Percentiles rank a stretch among this genome's conserved stretches.
Evolutionary conservation across 2,113 vertebrate genomes (phyloP).

Genomic region (Falco punctatus): DNA sequence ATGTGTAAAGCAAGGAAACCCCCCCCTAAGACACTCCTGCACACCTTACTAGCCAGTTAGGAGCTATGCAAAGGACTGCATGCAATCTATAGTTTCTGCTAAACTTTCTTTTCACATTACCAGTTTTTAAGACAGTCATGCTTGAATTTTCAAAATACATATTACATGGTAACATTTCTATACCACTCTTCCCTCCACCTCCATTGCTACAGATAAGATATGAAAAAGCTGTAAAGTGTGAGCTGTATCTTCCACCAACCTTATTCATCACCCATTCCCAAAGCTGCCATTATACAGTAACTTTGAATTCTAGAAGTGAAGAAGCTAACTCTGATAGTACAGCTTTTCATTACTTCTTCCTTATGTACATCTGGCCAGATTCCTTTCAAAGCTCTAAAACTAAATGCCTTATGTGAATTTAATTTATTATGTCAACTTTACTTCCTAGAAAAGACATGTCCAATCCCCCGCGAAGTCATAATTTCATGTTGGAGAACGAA

Average conservation of each 20-base stretch:
- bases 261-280: background rate
- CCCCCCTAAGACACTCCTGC: background rate
- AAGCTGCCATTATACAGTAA: background rate
- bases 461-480: background rate
- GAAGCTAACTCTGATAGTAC: background rate
- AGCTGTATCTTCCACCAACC: background rate
- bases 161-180: background rate
- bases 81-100: background rate
- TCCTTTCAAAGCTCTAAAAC: background rate
- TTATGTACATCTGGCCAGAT: background rate
- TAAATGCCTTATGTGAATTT: background rate
- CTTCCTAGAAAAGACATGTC: background rate
- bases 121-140: background rate
- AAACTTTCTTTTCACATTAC: background rate
- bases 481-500: background rate
- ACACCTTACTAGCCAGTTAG: background rate
- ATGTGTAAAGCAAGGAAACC: background rate
- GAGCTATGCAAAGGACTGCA: background rate
- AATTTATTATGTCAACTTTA: background rate
- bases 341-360: background rate
- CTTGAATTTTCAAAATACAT: background rate
- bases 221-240: background rate
- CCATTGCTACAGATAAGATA: background rate
- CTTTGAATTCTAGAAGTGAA: background rate
- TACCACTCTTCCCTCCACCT: background rate